A percentile compares a stretch with the other conserved stretches of the same genome.
Evolutionary conservation across 2,113 vertebrate species (phyloP).

Genomic region (Epinephelus lanceolatus): DNA sequence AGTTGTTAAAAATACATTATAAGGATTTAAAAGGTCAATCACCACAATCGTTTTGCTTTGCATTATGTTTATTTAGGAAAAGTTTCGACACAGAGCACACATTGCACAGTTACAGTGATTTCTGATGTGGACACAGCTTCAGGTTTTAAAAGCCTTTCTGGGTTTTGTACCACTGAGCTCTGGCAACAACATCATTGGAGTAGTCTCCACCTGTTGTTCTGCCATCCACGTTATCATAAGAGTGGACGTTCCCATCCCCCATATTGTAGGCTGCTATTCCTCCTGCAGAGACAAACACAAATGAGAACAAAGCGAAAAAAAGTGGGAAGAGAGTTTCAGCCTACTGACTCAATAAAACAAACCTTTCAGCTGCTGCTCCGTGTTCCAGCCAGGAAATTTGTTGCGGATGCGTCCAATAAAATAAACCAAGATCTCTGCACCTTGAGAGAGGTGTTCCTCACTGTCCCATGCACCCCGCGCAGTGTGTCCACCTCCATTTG

Average conservation of each 20-base stretch:
- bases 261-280: conserved; percentile 69
- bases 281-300: conserved; percentile 33
- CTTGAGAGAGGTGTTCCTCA: conserved; percentile 52
- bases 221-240: not conserved
- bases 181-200: conserved; percentile 69
- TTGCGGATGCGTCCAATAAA: conserved; percentile 13
- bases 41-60: not conserved
- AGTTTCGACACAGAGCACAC: not conserved
- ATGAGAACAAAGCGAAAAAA: not conserved
- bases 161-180: conserved; percentile 67
- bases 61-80: not conserved
- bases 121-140: not conserved
- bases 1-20: not conserved
- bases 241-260: conserved; percentile 20
- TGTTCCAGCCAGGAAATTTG: conserved; percentile 5
- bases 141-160: conserved; percentile 8
- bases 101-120: not conserved
- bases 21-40: too few relatives aligned
- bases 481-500: conserved; percentile 19
- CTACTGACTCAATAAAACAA: not conserved
- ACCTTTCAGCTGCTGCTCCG: conserved; percentile 69
- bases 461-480: conserved; percentile 27
- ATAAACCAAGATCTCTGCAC: conserved; percentile 16
- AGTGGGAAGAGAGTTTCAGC: not conserved
- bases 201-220: conserved; percentile 55